Evolutionary conservation across 1,140 invertebrate species (phyloP), one percentile per base, ranked within the genome.

Genomic region (Lasaia peninsularis): DNA sequence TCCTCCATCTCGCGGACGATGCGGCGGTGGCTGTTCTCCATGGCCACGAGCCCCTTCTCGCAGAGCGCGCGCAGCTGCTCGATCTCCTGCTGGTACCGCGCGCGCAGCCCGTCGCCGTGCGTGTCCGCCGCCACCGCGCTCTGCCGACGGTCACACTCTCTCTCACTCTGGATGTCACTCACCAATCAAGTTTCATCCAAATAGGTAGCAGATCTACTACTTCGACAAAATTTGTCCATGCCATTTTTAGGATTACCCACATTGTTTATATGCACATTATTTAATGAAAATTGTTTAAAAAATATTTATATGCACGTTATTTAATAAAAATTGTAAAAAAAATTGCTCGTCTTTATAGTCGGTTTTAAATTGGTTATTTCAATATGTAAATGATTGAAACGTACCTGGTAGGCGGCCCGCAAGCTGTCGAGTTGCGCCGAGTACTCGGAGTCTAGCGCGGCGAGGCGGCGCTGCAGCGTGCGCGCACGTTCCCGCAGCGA

Each of bases 1-100:
- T 96, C 95, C 69, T 96, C 94, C 86, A 97, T 91, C 72, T 97
- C 96, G 40, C 93, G 91, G 35, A 97, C 92, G 40, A 96, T 94
- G 50, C 95, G 91, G n/a, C 94, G 91, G 82, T 97, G 95, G 64
- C 95, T 96, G 73, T 94, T 95, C 80, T 97, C 96, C 95, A 97
- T 96, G 5, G 95, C 94, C 59, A 93, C 80, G 56, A 98, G 87
- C 6, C 96, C 96, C 75, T 96, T 96, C 76, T 97, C 96, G 84
- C 96, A 97, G 14, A 97, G 87, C 31, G 92, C 94, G 68, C 94
- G 92, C 32, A 97, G 86, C 80, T 97, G 95, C 78, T 97, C 95
- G 58, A 98, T 95, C 89, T 97, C 96, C 32, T 93, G 91, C 82
- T 96, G 94, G 78, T 97, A 97, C 40, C 94, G 90, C 67, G 94